Base-by-base conservation (phyloP, 2,888 invertebrate genomes). In the Morinoia aosen region DNA sequence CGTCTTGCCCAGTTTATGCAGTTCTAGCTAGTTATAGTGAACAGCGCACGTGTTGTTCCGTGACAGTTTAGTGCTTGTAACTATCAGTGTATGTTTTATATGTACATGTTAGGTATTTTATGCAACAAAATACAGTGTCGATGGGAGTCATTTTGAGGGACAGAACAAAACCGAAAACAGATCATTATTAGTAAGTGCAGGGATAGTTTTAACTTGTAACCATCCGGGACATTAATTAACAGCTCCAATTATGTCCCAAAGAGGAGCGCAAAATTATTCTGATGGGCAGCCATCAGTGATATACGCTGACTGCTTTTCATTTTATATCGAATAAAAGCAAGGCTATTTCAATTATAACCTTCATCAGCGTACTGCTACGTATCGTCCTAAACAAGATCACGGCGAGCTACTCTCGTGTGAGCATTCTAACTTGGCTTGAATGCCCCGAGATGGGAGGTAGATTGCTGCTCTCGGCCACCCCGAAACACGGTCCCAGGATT, bases 391-490 rank as follows among this genome's bases (percentile, higher is more conserved):
- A 61, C 19, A 8, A 16, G 33, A 76, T 8, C 76, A 76, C 25
- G 76, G 19, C 33, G 2, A 76, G 76, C 33, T 33, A 33, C 25
- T 76, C 76, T 33, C 7, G 33, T 48, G 48, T 48, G 48, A 33
- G 0, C 16, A 33, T 76, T 76, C 76, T 76, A 76, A 76, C 76
- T 76, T 76, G 76, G 76, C 25, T 76, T 76, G 76, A 76, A 76
- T 76, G 76, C 33, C 2, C 25, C 33, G 25, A 33, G 76, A 76
- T 76, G 76, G 76, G 76, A 76, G 76, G 76, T 76, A 76, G 76
- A 76, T 76, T 76, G 76, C 25, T 76, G 76, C 25, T 76, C 25
- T 33, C 76, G 57, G 93, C 93, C 93, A 93, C 93, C 93, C 93
- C 93, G 14, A 40, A 8, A 33, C 58, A 57, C 57, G 93, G 93